phyloP scores from a whole-genome alignment of 2,888 invertebrate species.

The Ornithoptera priamus region DNA sequence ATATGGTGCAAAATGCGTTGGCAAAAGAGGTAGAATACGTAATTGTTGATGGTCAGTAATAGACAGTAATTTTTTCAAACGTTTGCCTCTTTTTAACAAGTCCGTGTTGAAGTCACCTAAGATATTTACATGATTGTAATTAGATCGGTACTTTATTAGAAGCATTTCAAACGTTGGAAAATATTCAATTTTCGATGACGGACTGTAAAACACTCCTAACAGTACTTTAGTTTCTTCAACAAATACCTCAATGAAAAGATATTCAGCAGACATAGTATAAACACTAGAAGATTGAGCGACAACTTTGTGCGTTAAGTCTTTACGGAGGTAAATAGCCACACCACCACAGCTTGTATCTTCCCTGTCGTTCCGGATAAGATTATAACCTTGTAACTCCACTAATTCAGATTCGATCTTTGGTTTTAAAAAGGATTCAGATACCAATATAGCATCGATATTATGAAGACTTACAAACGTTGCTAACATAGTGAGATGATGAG shows the following conservation, averaged over 20 bases:
- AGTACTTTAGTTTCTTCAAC: slow-evolving; percentile 18
- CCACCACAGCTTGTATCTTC: slow-evolving; percentile 12
- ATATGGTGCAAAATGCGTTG: slow-evolving; percentile 28
- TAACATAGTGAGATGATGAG: slow-evolving; percentile 9
- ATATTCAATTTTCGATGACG: slow-evolving; percentile 18
- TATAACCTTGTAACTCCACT: slow-evolving; percentile 11
- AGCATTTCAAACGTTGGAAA: slow-evolving; percentile 2
- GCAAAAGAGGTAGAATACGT: slow-evolving; percentile 23
- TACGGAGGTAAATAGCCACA: slow-evolving; percentile 24
- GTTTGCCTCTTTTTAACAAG: slow-evolving; percentile 11
- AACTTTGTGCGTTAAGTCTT: background rate
- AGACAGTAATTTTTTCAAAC: slow-evolving; percentile 14
- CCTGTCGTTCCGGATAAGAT: slow-evolving; percentile 23
- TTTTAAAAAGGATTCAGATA: slow-evolving; percentile 13
- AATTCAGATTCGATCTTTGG: background rate
- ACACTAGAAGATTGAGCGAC: slow-evolving; percentile 8
- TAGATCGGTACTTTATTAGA: background rate
- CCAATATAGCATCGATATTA: slow-evolving; percentile 19
- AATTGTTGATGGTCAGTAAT: slow-evolving; percentile 23
- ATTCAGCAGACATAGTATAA: slow-evolving; percentile 14
- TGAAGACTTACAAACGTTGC: slow-evolving; percentile 14
- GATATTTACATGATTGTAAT: slow-evolving; percentile 17
- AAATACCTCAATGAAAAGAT: slow-evolving; percentile 17
- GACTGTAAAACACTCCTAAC: slow-evolving; percentile 22
- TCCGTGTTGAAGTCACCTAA: slow-evolving; percentile 22